A percentile compares a stretch with the other conserved stretches of the same genome.
Evolutionary conservation across 2,113 vertebrate genomes (phyloP).

Genomic region (Agapornis roseicollis): DNA sequence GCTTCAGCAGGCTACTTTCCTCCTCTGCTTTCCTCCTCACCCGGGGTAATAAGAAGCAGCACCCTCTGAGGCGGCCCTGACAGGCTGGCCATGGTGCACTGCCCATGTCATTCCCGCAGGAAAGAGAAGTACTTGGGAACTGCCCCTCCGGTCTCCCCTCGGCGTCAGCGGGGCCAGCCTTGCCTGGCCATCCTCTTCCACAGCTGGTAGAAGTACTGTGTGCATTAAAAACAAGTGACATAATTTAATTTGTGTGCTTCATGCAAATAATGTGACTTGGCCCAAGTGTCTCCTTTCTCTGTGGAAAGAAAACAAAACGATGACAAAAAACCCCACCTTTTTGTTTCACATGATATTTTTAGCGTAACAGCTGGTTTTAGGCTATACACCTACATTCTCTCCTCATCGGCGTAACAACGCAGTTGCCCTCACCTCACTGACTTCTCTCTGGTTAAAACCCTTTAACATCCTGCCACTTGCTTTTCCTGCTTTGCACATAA

Average conservation of each 20-base stretch:
- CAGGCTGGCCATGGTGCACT: fast-evolving
- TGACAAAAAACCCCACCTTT: not conserved
- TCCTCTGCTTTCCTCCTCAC: no score
- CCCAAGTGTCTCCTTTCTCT: not conserved
- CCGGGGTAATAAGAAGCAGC: not conserved
- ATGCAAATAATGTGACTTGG: not conserved
- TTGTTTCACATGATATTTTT: not conserved
- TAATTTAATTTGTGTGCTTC: not conserved
- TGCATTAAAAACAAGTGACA: not conserved
- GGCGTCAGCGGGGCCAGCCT: no score
- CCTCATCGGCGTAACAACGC: fast-evolving
- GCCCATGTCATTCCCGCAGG: not conserved
- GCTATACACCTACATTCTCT: not conserved
- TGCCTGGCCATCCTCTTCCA: not conserved
- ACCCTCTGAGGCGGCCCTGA: no score
- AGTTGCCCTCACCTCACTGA: not conserved
- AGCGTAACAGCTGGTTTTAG: not conserved
- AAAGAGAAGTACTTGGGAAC: not conserved
- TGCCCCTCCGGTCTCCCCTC: no score
- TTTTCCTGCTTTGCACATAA: not conserved
- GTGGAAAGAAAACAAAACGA: not conserved
- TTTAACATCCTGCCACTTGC: not conserved
- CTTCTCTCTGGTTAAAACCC: not conserved
- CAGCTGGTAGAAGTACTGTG: not conserved
- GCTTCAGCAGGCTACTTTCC: not conserved